Base-by-base conservation (phyloP, 92 coral and sea anemone species). In the Palythoa grandiflora region DNA sequence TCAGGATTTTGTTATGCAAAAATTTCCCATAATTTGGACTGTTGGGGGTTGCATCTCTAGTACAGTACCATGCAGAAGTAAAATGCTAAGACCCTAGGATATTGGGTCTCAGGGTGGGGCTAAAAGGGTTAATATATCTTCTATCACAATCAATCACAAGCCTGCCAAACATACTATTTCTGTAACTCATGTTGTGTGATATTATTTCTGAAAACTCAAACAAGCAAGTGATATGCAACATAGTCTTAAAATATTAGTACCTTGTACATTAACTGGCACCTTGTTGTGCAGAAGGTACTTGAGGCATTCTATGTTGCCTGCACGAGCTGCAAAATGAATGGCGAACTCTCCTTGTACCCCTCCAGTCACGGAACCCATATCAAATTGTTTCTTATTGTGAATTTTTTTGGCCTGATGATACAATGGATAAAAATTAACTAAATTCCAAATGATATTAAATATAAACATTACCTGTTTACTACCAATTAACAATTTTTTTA, bases 261-360 rank as follows among this genome's bases (percentile, higher is more conserved):
- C 99, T 84, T 89, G 91, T 36, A 71, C 57, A 80, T 95, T 85
- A 21, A 94, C 90, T 75, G 94, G 85, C 36, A 93, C 97, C 72
- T 95, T 94, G 17, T 88, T 79, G 59, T 97, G 90, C 28, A 95
- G 60, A 37, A 97, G 89, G 59, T 90, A 96, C 81, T 88, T 92
- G 44, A 95, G 84, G 83, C 94, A 94, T 39, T 89, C 88, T 54
- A 94, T 10, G 59, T 91, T 90, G 1, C 99, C 99, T 66, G 65
- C 89, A 14, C 93, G 91, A 10, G 98, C 90, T 20, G 98, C 97
- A 72, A 89, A 51, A 37, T 97, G 99, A 39, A 97, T 71, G n/a
- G 88, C 96, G 19, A 86, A 71, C 61, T 73, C 83, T 44, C 92
- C 91, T 61, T 47, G 61, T 19, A 20, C 61, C 15, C 86, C 83